phyloP scores from a whole-genome alignment of 1,140 invertebrate species.

The Calliopsis andreniformis region DNA sequence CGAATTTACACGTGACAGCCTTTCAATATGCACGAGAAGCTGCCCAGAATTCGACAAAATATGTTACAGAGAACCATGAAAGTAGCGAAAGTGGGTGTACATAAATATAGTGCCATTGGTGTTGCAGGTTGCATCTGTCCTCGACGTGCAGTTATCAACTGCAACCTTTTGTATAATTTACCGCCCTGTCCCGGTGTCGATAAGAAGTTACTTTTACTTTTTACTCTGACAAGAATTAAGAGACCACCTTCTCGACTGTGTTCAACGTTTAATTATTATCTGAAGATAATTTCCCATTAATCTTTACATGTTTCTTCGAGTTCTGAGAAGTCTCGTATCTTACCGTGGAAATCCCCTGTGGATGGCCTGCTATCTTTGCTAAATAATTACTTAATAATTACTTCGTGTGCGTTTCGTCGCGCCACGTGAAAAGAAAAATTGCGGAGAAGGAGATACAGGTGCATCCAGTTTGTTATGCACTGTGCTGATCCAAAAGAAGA shows the following conservation, averaged over 20 bases:
- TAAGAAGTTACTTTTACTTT: no score
- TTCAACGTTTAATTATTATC: no score
- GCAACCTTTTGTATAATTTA: not conserved
- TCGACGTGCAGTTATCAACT: not conserved
- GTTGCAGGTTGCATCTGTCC: not conserved
- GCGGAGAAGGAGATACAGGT: no score
- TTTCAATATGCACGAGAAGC: not conserved
- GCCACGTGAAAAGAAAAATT: constrained; percentile 18
- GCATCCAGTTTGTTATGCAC: no score
- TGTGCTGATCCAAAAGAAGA: not conserved
- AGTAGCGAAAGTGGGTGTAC: constrained; percentile 15
- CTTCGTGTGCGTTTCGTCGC: not conserved
- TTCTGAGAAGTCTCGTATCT: constrained; percentile 2
- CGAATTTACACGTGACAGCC: not conserved
- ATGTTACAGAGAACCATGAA: not conserved
- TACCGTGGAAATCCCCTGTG: not conserved
- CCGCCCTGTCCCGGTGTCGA: not conserved
- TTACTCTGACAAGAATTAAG: not conserved
- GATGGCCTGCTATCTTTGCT: not conserved
- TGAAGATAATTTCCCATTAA: not conserved
- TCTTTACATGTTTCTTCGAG: not conserved
- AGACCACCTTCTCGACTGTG: not conserved
- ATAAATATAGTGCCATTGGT: not conserved
- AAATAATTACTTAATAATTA: no score
- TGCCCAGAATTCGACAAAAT: not conserved